These are phyloP conservation scores for Eupithecia insigniata DNA, from an alignment of 2,888 invertebrate genomes.

Conservation along the genomic window DNA sequence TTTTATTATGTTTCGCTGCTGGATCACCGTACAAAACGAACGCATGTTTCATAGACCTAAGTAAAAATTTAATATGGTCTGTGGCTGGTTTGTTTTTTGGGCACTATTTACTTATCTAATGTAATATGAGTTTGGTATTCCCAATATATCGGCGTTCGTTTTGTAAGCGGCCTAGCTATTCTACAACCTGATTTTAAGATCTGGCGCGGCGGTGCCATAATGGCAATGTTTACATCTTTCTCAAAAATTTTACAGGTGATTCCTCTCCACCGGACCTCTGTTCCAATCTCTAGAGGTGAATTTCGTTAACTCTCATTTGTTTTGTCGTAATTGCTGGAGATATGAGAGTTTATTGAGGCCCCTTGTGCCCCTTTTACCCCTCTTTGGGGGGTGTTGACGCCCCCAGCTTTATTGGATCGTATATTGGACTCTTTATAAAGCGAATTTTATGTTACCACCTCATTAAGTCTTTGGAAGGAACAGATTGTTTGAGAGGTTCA, in stretches of 20 bases:
- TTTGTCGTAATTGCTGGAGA: conserved; percentile 80
- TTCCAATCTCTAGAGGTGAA: conserved; percentile 72
- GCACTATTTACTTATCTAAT: too few relatives aligned
- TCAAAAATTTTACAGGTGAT: neutral
- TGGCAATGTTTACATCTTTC: neutral
- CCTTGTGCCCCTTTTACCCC: conserved; percentile 40
- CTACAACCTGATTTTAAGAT: too few relatives aligned
- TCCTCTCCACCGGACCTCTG: conserved; percentile 52
- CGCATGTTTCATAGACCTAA: too few relatives aligned
- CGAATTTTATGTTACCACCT: conserved; percentile 69
- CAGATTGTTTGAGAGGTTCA: conserved; percentile 35
- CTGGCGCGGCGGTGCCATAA: too few relatives aligned
- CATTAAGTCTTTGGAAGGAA: conserved; percentile 51
- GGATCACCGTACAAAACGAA: too few relatives aligned
- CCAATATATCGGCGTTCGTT: too few relatives aligned
- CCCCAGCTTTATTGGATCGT: conserved; percentile 68
- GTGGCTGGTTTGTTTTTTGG: too few relatives aligned
- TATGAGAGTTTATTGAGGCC: conserved; percentile 70
- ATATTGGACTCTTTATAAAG: conserved; percentile 67
- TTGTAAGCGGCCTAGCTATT: too few relatives aligned
- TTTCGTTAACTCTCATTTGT: conserved; percentile 82
- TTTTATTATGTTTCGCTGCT: too few relatives aligned
- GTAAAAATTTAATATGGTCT: too few relatives aligned
- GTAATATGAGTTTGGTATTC: too few relatives aligned
- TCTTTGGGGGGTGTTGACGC: conserved; percentile 46